Evolutionary conservation across 1,140 invertebrate species (phyloP), one percentile per base, ranked within the genome.

Genomic region (Bombus superbus): DNA sequence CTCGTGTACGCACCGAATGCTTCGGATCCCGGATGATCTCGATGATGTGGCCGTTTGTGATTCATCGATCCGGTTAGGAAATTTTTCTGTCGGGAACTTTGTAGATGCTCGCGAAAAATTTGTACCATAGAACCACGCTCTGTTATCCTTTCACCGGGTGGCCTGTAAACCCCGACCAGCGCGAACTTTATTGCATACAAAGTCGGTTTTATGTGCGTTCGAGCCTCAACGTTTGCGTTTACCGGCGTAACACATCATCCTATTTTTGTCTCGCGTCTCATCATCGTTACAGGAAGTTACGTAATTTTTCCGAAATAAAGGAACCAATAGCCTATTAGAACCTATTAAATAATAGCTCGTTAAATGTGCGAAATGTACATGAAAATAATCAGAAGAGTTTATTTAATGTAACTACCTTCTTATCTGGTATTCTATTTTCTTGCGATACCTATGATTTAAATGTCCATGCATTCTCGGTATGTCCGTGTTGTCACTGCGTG

Each of bases 121-220:
- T 42, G 64, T 11, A 35, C 10, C 68, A 35, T 25, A 32, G n/a
- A 62, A 53, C 40, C 73, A 62, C 72, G 15, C 32, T 71, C 38
- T 81, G 76, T 62, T 88, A 64, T 81, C 53, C 88, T 86, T 86
- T 86, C 78, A 78, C 77, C 40, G 53, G 68, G 38, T 59, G 66
- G 77, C 57, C 59, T 62, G 28, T 64, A 78, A 62, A 57, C 53
- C 57, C 28, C 62, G 57, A 62, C 25, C 75, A 62, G 32, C 13
- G 59, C 64, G 44, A 88, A 77, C 69, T 86, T 89, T 62, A 89
- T 83, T 64, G 59, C 80, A 53, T n/a, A 38, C 64, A 59, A 59
- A 74, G 59, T 10, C 76, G 38, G 40, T 74, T 88, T 89, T 83
- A 86, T 38, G 86, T 59, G 71, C 11, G 42, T 75, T 74, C 32